A percentile compares a stretch with the other conserved stretches of the same genome.
Evolutionary conservation across 2,797 vertebrate species (phyloP).

Genomic region (Molossus alvarezi): DNA sequence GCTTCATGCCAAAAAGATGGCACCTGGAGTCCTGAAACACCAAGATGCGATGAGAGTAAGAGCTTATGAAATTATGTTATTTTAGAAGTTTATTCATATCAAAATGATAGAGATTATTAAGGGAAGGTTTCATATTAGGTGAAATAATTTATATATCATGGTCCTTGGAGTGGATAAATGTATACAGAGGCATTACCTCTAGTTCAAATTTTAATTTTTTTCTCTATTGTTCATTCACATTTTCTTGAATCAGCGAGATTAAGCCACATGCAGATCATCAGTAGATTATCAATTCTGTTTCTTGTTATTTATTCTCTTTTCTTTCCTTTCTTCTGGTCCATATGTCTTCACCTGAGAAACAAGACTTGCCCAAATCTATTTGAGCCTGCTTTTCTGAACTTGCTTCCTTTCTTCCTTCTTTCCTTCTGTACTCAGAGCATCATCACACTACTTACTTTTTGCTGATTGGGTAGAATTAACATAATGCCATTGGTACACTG

Average conservation of each 20-base stretch:
- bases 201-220: not conserved
- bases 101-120: conserved; percentile 30
- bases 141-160: not conserved
- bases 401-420: not conserved
- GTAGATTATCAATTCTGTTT: not conserved
- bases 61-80: not conserved
- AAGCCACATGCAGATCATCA: not conserved
- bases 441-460: not conserved
- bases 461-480: not conserved
- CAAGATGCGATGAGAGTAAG: conserved; percentile 71
- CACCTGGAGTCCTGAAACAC: conserved; percentile 33
- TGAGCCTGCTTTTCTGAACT: not conserved
- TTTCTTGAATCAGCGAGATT: conserved; percentile 6
- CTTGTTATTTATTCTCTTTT: conserved; percentile 2
- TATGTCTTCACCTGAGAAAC: not conserved
- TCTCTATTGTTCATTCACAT: not conserved
- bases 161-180: not conserved
- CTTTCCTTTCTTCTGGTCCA: not conserved
- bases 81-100: conserved; percentile 17
- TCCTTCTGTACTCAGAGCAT: not conserved
- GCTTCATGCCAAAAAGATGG: conserved; percentile 30
- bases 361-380: not conserved
- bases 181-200: not conserved
- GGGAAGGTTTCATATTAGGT: conserved; percentile 5
- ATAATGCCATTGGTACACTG: not conserved